phyloP scores from a whole-genome alignment of 2,113 vertebrate species.

The Albula goreensis region DNA sequence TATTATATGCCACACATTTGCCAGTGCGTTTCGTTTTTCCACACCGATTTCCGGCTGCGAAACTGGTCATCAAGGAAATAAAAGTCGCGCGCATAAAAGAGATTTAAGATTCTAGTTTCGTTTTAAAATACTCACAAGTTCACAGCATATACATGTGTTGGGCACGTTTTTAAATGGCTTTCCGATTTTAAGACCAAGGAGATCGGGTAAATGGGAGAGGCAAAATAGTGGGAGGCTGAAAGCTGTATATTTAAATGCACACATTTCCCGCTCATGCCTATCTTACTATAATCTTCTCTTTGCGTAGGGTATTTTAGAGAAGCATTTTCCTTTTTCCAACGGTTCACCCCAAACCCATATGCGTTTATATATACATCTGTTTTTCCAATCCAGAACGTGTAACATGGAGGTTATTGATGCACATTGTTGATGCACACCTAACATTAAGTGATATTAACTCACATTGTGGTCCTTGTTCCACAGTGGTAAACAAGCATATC shows the following conservation, averaged over 20 bases:
- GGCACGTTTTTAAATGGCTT: slow-evolving; percentile 52
- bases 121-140: background rate
- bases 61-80: slow-evolving; percentile 46
- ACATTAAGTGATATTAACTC: slow-evolving; percentile 10
- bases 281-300: background rate
- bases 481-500: background rate
- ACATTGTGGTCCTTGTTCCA: background rate
- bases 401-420: background rate
- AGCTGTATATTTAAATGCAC: slow-evolving; percentile 13
- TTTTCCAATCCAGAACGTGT: too few species aligned
- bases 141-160: slow-evolving; percentile 42
- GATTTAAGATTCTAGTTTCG: slow-evolving; percentile 29
- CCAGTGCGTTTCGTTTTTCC: background rate
- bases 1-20: background rate
- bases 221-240: background rate
- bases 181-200: slow-evolving; percentile 22
- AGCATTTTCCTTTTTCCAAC: too few species aligned
- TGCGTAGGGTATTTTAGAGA: background rate
- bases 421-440: background rate
- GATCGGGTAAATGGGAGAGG: background rate
- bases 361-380: too few species aligned
- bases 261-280: background rate
- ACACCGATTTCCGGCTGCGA: slow-evolving; percentile 39
- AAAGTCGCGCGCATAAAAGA: slow-evolving; percentile 43
- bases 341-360: too few species aligned